Evolutionary conservation across 1,140 invertebrate genomes (phyloP), one percentile per base, ranked within the genome.

Genomic region (Thalassaphorura encarpata): DNA sequence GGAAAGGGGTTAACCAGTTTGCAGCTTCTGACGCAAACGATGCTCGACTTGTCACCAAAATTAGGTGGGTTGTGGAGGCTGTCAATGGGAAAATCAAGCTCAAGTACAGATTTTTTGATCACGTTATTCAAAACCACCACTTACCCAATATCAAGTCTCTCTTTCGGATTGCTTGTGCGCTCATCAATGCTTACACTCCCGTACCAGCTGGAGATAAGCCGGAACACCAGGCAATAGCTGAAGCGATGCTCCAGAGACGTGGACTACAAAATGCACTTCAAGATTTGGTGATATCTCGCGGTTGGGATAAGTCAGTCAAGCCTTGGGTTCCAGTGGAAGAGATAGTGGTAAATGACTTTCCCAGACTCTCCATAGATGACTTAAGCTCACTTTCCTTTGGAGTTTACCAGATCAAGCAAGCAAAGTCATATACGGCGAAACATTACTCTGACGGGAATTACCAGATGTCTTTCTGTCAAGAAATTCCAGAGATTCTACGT

Each of bases 51-150:
- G 66, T 71, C 1, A 73, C 66, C 11, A 72, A 70, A 68, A 49
- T 69, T 49, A 56, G 67, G 28, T 70, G 69, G 70, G 64, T 64
- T 6, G 66, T 73, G 15, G 69, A 73, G 67, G 59, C 68, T 18
- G 63, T 68, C 13, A 69, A 71, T 59, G 68, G 68, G 8, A 13
- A 48, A 31, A 13, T 59, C 1, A 59, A 59, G 26, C 29, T 43
- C 5, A 21, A 45, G 8, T 59, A 54, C 23, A 31, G 16, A 16
- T 54, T 54, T 42, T 54, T 59, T 33, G n/a, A 26, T 16, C 23
- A n/a, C 19, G 16, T 23, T 5, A 47, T 59, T 16, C 1, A 21
- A 2, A 54, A 54, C 26, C n/a, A 13, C 1, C 33, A 40, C 18
- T 5, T 59, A 1, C 29, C 33, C 1, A 50, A 54, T 15, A 2